Evolutionary conservation across 2,797 vertebrate species (phyloP), one percentile per base, ranked within the genome.

Genomic region (Coregonus ussuriensis): DNA sequence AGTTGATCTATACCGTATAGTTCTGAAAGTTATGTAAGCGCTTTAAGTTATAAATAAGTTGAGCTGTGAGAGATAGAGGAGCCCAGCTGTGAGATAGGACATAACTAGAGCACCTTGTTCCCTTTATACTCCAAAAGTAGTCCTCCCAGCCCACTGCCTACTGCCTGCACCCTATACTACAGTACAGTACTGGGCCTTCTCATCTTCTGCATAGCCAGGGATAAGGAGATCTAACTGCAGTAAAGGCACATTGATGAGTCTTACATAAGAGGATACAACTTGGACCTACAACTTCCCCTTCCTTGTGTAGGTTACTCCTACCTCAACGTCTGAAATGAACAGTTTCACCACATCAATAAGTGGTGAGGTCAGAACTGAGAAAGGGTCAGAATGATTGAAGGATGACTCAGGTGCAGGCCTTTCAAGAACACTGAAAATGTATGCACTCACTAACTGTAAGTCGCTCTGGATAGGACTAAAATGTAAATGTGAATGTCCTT

Each of bases 101-200:
- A 93, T 90, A 94, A 93, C 87, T 91, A 85, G 93, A 94, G 89
- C 93, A 92, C 90, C 90, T 89, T 91, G 93, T 93, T 92, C 92
- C 87, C 89, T 86, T 88, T 89, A 81, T 89, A 86, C 82, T 83
- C 84, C 83, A 77, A 82, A 75, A 80, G 68, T 88, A 87, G 86
- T 89, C 89, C 82, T 89, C 89, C 82, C 86, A 83, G 83, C 83
- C 87, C 84, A 70, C 80, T 9, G 72, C 84, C 72, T 76, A 82
- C 84, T 3, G 41, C 41, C 11, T 3, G 9, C 11, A 47, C 11
- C 41, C 9, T 47, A 47, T 47, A 88, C 79, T 88, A 87, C 82
- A 33, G 83, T 53, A 63, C 59, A 25, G 59, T 25, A 29, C n/a
- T 1, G 65, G 83, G 87, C 86, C 87, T 83, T 75, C 90, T 88